phyloP scores from a whole-genome alignment of 2,113 vertebrate genomes.

The Sinosuthora webbiana region DNA sequence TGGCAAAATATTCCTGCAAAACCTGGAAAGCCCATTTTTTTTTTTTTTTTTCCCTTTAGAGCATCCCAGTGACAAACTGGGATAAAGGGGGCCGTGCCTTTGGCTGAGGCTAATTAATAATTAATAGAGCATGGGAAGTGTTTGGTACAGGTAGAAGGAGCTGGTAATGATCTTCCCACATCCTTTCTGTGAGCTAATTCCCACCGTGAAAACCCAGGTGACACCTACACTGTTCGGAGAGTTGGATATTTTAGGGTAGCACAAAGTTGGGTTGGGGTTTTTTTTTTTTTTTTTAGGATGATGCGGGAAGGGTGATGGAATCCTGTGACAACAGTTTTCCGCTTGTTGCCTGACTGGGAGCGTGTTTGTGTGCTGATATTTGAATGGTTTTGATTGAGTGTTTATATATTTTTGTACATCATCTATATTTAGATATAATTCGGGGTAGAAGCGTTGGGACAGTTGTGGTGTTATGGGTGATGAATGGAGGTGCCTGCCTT shows the following conservation, averaged over 20 bases:
- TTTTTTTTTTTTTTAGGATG: too few relatives aligned
- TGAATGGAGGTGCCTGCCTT: not conserved
- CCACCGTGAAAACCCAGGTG: not conserved
- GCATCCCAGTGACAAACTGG: not conserved
- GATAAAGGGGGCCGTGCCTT: not conserved
- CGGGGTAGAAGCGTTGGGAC: not conserved
- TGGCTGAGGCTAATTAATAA: not conserved
- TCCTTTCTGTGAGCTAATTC: not conserved
- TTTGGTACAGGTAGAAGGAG: not conserved
- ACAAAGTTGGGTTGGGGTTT: not conserved
- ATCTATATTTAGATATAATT: not conserved
- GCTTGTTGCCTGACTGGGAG: not conserved
- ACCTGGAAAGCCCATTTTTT: not conserved
- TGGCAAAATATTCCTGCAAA: conserved; percentile 1
- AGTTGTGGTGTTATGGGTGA: rapidly evolving
- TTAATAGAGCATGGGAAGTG: not conserved
- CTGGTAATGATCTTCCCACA: not conserved
- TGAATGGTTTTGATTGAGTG: not conserved
- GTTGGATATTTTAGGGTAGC: not conserved
- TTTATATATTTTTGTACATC: rapidly evolving
- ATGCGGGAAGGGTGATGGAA: not conserved
- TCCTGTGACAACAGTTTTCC: not conserved
- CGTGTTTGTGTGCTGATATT: not conserved
- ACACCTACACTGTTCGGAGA: not conserved
- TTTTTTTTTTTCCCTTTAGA: not conserved